Evolutionary conservation across 2,113 vertebrate species (phyloP).

Genomic region (Tachysurus fulvidraco): DNA sequence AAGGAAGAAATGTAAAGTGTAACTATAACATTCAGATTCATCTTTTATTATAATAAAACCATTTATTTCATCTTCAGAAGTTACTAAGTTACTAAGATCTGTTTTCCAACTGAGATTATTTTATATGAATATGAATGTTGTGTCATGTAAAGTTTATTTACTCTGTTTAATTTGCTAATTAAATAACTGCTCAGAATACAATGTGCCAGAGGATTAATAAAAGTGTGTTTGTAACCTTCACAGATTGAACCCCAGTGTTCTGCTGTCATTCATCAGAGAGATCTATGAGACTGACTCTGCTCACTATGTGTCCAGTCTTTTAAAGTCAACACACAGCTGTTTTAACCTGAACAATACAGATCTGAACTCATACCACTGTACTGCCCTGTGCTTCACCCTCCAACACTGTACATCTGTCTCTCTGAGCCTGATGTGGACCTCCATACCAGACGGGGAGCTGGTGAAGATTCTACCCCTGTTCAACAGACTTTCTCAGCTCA

Average conservation of each 20-base stretch:
- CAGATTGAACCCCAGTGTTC: slow-evolving; percentile 47
- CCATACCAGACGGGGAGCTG: slow-evolving; percentile 42
- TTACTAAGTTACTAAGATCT: not conserved
- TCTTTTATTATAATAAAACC: not conserved
- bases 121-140: too few species aligned
- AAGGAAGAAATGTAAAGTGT: not conserved
- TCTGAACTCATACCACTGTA: slow-evolving; percentile 45
- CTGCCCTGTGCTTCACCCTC: slow-evolving; percentile 49
- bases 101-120: not conserved
- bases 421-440: slow-evolving; percentile 56
- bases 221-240: not conserved
- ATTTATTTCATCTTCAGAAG: not conserved
- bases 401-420: slow-evolving; percentile 44
- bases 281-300: slow-evolving; percentile 34
- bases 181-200: too few species aligned
- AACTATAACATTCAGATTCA: not conserved
- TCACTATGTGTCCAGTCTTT: slow-evolving; percentile 43
- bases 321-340: slow-evolving; percentile 27
- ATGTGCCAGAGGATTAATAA: not conserved
- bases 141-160: not conserved
- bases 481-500: slow-evolving; percentile 43
- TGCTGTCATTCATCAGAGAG: slow-evolving; percentile 46
- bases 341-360: slow-evolving; percentile 49
- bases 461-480: slow-evolving; percentile 44
- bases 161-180: too few species aligned